Conservation (phyloP, 2,797 vertebrate species). For the Craterocephalus amniculus region DNA sequence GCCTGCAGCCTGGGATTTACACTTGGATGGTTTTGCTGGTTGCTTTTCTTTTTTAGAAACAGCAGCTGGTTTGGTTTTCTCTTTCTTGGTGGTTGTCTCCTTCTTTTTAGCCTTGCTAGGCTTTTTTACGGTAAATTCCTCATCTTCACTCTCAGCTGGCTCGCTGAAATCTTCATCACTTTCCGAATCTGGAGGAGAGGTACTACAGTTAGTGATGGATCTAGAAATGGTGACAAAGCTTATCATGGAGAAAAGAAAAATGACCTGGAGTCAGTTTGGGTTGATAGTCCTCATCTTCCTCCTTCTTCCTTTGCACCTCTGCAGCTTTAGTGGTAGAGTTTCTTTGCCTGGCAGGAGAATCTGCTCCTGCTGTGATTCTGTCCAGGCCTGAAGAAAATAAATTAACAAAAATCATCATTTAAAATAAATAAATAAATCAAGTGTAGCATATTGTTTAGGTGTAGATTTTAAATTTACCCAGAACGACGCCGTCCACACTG, state of each 20-base stretch:
- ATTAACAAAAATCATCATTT: too few species aligned
- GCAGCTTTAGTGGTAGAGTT: conserved; percentile 54
- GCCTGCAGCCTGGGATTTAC: conserved; percentile 68
- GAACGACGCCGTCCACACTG: conserved; percentile 80
- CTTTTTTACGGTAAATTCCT: conserved; percentile 83
- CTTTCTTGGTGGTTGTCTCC: conserved; percentile 71
- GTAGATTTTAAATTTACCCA: conserved; percentile 75
- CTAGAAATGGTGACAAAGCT: background rate
- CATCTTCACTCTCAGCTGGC: conserved; percentile 80
- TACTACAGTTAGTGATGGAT: background rate
- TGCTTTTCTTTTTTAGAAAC: conserved; percentile 74
- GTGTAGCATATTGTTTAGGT: too few species aligned
- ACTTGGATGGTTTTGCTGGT: conserved; percentile 57
- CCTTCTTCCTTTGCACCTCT: conserved; percentile 53
- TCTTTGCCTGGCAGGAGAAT: conserved; percentile 51
- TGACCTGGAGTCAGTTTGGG: conserved; percentile 71
- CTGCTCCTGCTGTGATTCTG: conserved; percentile 75
- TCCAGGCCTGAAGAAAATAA: conserved; percentile 78
- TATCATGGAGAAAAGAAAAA: too few species aligned
- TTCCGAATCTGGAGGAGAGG: conserved; percentile 72
- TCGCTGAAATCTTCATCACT: conserved; percentile 83
- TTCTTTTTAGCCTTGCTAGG: conserved; percentile 77
- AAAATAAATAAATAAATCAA: background rate
- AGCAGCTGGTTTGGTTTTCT: conserved; percentile 57
- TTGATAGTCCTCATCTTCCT: conserved; percentile 77